A percentile compares a stretch with the other conserved stretches of the same genome.
phyloP scores from a whole-genome alignment of 1,140 invertebrate genomes.

The Stenopsyche tienmushanensis region DNA sequence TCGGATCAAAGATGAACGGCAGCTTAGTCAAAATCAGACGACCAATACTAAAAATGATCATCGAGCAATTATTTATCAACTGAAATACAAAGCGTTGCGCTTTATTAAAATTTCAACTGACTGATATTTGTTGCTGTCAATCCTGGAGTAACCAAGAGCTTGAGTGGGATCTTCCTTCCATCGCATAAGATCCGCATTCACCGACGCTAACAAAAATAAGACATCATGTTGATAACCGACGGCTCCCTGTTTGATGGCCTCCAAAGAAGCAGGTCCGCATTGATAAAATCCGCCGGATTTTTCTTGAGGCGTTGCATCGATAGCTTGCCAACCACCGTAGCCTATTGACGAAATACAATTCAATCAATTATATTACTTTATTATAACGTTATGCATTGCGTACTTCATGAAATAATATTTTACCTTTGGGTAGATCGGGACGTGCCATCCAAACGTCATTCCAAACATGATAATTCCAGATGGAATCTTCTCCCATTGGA shows the following conservation, averaged over 20 bases:
- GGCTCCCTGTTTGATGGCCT: conserved; percentile 71
- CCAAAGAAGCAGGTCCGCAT: conserved; percentile 66
- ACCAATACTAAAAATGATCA: conserved; percentile 63
- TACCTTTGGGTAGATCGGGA: conserved; percentile 65
- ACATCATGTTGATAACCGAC: conserved; percentile 70
- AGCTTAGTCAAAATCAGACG: conserved; percentile 75
- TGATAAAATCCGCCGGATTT: conserved; percentile 59
- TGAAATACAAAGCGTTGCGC: neutral
- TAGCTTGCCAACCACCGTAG: conserved; percentile 74
- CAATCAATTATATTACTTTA: conserved; percentile 17
- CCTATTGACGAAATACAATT: conserved; percentile 47
- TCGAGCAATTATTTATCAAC: neutral
- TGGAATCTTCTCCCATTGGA: conserved; percentile 58
- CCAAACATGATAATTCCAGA: conserved; percentile 82
- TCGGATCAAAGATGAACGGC: conserved; percentile 68
- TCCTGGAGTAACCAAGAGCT: conserved; percentile 62
- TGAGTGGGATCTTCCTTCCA: conserved; percentile 61
- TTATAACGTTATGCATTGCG: neutral
- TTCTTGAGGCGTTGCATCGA: conserved; percentile 75
- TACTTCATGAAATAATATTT: neutral
- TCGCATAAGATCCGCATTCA: conserved; percentile 62
- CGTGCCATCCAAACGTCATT: conserved; percentile 76
- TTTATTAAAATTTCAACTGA: conserved; percentile 54
- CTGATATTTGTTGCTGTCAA: conserved; percentile 71
- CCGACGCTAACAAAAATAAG: conserved; percentile 68